Percentiles rank a stretch among this genome's conserved stretches.
These are phyloP conservation scores for Ctenomys sociabilis DNA, from an alignment of 2,113 vertebrate species.

Conservation along the genomic window DNA sequence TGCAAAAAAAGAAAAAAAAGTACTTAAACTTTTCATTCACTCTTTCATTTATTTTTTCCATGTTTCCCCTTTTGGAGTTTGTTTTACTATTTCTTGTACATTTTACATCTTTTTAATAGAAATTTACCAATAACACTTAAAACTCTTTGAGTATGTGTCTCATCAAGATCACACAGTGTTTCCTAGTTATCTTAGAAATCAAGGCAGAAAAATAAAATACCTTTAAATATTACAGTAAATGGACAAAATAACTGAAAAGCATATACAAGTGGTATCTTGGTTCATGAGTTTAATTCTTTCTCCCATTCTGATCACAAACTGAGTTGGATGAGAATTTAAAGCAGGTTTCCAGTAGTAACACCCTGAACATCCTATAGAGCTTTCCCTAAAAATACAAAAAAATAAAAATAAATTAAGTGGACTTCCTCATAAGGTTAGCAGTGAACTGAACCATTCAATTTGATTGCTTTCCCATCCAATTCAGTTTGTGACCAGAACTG, in stretches of 20 bases:
- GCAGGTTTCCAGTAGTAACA: too few species aligned
- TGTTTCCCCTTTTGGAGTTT: not conserved
- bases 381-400: too few species aligned
- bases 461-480: not conserved
- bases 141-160: not conserved
- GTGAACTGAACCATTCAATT: not conserved
- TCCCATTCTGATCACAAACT: not conserved
- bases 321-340: not conserved
- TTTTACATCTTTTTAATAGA: conserved; percentile 27
- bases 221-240: not conserved
- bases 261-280: not conserved
- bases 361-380: too few species aligned
- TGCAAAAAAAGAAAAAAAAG: not conserved
- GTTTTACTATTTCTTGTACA: not conserved
- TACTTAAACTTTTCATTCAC: not conserved
- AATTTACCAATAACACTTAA: not conserved
- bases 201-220: not conserved
- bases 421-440: not conserved
- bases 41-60: not conserved
- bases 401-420: too few species aligned
- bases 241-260: not conserved
- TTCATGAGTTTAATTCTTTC: not conserved
- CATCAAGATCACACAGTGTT: not conserved
- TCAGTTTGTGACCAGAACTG: not conserved
- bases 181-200: conserved; percentile 31